Evolutionary conservation across 2,797 vertebrate species (phyloP), one percentile per base, ranked within the genome.

Genomic region (Clarias platycephalus): DNA sequence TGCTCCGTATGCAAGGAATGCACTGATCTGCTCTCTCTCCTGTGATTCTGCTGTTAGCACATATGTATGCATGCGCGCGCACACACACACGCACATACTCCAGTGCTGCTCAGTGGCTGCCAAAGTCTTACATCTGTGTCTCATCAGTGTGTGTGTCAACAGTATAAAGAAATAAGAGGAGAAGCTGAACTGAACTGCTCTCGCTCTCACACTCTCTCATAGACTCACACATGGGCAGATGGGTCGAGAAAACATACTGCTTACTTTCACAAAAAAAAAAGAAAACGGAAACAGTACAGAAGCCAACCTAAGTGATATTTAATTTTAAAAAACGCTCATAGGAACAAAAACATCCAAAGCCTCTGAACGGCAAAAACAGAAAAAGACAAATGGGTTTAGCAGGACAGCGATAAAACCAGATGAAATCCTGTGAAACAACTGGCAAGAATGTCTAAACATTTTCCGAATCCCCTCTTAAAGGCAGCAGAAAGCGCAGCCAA

Each of bases 51-150:
- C 31, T 81, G 22, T 70, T 55, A 68, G 20, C 63, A 67, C 76
- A 60, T 64, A 66, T 44, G 40, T 57, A 22, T 26, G 8, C 34
- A 28, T 40, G 20, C 60, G 49, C 26, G 20, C 63, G 22, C 44
- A 78, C 53, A 78, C 72, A 68, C 28, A 78, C 63, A 75, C 75
- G 15, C 63, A 49, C 81, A 76, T 70, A 81, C 62, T 70, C 22
- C 26, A n/a, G 83, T 72, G 58, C 55, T 60, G 18, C 57, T 53
- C 55, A 22, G 82, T 28, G 49, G 37, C 74, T 86, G 92, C 93
- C 93, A 94, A 87, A 93, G 83, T 58, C 44, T 81, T 80, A 93
- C 94, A 95, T 95, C 93, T 95, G 94, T 71, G 87, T 90, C 90
- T 85, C 87, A 89, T 91, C 88, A 90, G 84, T 31, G 10, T 72